These are phyloP conservation scores for Micrasema longulum DNA, from an alignment of 1,140 invertebrate species.

Conservation along the genomic window DNA sequence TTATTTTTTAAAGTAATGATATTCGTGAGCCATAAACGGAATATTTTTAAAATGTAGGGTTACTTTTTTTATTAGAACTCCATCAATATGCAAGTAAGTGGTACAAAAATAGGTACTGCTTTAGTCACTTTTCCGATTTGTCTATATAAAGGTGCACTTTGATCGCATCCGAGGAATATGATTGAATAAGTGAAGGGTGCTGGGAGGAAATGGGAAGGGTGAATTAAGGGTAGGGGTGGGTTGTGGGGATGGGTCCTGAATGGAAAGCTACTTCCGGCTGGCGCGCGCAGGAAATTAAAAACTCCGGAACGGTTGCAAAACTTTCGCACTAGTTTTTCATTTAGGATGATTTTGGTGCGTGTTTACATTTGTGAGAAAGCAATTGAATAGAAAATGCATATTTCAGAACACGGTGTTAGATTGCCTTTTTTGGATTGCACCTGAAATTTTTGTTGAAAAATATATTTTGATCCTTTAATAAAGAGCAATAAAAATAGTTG, in stretches of 20 bases:
- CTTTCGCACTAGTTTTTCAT: slow-evolving; percentile 52
- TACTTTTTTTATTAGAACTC: too few relatives aligned
- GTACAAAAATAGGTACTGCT: too few relatives aligned
- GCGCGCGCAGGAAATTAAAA: slow-evolving; percentile 52
- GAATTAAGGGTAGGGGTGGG: neutral
- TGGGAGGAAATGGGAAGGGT: neutral
- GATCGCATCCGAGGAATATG: slow-evolving; percentile 22
- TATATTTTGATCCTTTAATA: too few relatives aligned
- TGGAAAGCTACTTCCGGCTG: slow-evolving; percentile 48
- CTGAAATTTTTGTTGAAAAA: too few relatives aligned
- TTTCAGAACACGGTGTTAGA: too few relatives aligned
- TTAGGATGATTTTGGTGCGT: slow-evolving; percentile 36
- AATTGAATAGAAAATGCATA: slow-evolving; percentile 25
- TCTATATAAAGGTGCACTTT: slow-evolving; percentile 7
- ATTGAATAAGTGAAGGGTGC: slow-evolving; percentile 30
- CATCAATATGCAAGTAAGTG: too few relatives aligned
- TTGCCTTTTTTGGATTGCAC: too few relatives aligned
- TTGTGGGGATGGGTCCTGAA: slow-evolving; percentile 5
- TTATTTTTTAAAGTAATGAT: too few relatives aligned
- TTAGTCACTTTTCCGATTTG: neutral
- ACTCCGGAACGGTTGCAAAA: slow-evolving; percentile 44
- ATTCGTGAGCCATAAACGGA: too few relatives aligned
- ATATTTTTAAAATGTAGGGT: too few relatives aligned
- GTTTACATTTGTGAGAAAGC: neutral
- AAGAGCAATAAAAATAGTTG: too few relatives aligned